Conservation (phyloP, 2,113 vertebrate species). For the Dromiciops gliroides region DNA sequence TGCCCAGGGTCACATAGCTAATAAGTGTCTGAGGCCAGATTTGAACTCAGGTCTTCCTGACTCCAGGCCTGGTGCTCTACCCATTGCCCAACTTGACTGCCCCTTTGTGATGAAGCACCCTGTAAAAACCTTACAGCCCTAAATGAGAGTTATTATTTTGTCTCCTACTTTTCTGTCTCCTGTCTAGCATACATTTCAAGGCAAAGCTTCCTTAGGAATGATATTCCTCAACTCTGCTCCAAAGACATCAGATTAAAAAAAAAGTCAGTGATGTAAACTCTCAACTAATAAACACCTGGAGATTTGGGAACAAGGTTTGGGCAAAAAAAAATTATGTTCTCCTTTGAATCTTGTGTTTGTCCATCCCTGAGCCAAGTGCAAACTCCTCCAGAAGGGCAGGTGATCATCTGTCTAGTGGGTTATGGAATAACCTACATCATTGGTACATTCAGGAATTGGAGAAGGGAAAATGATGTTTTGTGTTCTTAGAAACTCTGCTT, state of each 20-base stretch:
- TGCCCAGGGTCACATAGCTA: background rate
- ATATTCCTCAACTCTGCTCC: background rate
- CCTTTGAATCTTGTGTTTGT: background rate
- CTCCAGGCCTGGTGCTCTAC: background rate
- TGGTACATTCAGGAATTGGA: background rate
- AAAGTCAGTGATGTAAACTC: background rate
- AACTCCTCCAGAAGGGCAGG: background rate
- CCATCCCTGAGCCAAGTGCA: background rate
- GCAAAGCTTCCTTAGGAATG: background rate
- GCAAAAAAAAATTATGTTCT: background rate
- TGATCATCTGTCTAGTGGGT: background rate
- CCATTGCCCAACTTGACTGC: background rate
- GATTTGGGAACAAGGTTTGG: background rate
- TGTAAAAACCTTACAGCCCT: background rate
- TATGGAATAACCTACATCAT: background rate
- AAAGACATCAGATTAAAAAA: background rate
- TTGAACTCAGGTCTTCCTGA: background rate
- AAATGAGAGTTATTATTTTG: background rate
- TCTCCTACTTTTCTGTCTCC: background rate
- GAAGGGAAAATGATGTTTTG: background rate
- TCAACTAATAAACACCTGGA: too few species aligned
- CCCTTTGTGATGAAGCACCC: background rate
- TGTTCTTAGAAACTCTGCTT: background rate
- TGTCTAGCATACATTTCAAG: background rate
- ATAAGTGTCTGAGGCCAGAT: background rate